Conservation (phyloP, 2,797 vertebrate genomes). For the Antennarius maculatus region DNA sequence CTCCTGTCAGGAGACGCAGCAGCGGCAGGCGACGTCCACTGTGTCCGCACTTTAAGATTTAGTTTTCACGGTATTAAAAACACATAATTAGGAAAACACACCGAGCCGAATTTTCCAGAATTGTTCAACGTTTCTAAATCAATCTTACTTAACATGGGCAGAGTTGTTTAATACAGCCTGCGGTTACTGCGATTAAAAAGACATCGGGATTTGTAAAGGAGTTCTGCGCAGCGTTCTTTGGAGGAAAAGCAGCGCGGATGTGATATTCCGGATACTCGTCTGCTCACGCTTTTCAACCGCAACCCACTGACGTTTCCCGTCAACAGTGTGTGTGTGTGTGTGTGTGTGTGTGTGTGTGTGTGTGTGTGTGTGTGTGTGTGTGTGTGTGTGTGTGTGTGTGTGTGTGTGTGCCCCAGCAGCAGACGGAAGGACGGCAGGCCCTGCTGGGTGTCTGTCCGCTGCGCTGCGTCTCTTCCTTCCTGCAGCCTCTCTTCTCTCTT, state of each 20-base stretch:
- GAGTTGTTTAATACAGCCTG: background rate
- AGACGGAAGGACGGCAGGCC: slow-evolving; percentile 63
- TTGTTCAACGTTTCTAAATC: accelerated
- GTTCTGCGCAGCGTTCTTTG: slow-evolving; percentile 22
- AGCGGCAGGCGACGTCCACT: background rate
- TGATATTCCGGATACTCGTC: slow-evolving; percentile 14
- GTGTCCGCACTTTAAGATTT: background rate
- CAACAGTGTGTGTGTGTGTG: slow-evolving; percentile 14
- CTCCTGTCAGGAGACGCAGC: background rate
- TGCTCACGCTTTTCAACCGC: background rate
- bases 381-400: slow-evolving; percentile 24
- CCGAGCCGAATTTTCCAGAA: slow-evolving; percentile 3
- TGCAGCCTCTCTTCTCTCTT: slow-evolving; percentile 73
- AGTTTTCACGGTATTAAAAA: background rate
- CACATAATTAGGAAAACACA: accelerated
- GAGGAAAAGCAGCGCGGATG: background rate
- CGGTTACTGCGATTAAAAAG: background rate
- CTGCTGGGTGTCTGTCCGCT: slow-evolving; percentile 63
- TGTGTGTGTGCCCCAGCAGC: slow-evolving; percentile 71
- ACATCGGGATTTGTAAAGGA: background rate
- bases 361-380: slow-evolving; percentile 22
- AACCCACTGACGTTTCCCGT: accelerated
- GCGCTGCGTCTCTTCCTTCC: slow-evolving; percentile 85
- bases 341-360: slow-evolving; percentile 18
- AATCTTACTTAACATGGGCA: accelerated